Base-by-base conservation (phyloP, 2,888 invertebrate species). In the Lingula anatina region DNA sequence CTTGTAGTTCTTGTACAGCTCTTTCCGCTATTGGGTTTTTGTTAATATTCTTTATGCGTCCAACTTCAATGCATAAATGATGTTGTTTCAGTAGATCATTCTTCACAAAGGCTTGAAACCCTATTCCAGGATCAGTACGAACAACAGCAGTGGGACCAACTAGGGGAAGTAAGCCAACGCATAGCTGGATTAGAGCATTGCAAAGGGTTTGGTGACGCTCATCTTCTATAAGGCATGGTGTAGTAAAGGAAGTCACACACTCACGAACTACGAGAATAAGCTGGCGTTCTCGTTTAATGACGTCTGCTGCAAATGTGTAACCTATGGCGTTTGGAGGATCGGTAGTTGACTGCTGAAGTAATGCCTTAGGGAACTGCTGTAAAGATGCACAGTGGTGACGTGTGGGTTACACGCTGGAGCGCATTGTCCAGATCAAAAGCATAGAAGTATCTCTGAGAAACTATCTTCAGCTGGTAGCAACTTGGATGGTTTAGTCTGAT, bases 1-100 rank as follows among this genome's bases (percentile, higher is more conserved):
- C 50, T 37, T 55, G 54, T 5, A 64, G 46, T 49, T 66, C 63
- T 23, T 50, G 53, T 18, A 65, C 50, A n/a, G 61, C 61, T 28
- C 51, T 54, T 51, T 62, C 61, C 15, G 60, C 62, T 0, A 62
- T 54, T 9, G 61, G 59, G 43, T 60, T 63, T 44, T 62, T 61
- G 45, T 57, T 58, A 9, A 21, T 4, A 28, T 61, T 60, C 40
- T 57, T 62, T 7, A 44, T 39, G 1, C 56, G 37, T 3, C 58
- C 57, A 35, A 61, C 46, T 28, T 61, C 57, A 25, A 61, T 35
- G 5, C 15, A n/a, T n/a, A 62, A 36, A 7, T 50, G 42, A 18
- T 54, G 28, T 4, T 47, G 31, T 9, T 40, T 9, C 3, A 60
- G 49, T 3, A 44, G n/a, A n/a, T 46, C 27, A 36, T 61, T 57